Conservation (phyloP, 2,888 invertebrate genomes). For the Melanophora roralis region DNA sequence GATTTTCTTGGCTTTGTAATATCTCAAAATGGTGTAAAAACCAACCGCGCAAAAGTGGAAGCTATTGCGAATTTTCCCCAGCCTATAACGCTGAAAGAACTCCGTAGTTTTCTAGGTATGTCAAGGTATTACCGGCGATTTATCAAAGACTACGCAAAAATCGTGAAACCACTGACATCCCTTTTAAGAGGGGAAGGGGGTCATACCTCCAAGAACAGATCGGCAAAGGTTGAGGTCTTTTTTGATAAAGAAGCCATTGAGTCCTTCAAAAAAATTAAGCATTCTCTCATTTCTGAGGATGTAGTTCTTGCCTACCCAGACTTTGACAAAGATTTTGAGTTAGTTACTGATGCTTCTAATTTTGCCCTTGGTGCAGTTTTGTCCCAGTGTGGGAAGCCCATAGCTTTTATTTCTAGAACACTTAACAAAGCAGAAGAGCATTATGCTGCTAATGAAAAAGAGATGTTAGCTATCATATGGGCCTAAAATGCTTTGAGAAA, state of each 20-base stretch:
- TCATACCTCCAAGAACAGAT: too few relatives aligned
- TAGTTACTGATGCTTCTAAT: too few relatives aligned
- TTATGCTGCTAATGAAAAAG: background rate
- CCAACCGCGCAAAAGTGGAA: slow-evolving; percentile 54
- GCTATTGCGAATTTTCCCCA: slow-evolving; percentile 38
- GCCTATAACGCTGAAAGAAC: slow-evolving; percentile 50
- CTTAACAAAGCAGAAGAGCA: slow-evolving; percentile 6
- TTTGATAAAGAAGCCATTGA: too few relatives aligned
- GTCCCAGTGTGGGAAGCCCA: background rate
- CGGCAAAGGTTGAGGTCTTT: too few relatives aligned
- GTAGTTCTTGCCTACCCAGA: too few relatives aligned
- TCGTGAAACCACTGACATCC: too few relatives aligned
- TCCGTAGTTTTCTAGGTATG: slow-evolving; percentile 57
- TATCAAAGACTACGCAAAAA: slow-evolving; percentile 8
- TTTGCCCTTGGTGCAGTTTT: background rate
- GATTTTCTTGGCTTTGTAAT: slow-evolving; percentile 11
- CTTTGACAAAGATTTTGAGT: too few relatives aligned
- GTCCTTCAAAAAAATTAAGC: too few relatives aligned
- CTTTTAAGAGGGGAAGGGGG: too few relatives aligned
- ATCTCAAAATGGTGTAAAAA: slow-evolving; percentile 41
- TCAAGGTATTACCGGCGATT: slow-evolving; percentile 32
- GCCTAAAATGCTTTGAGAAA: background rate
- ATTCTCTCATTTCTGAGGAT: too few relatives aligned
- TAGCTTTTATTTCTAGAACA: slow-evolving; percentile 8
- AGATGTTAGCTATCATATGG: background rate